These are phyloP conservation scores for Mythimna ferrago DNA, from an alignment of 2,888 invertebrate species.

Conservation along the genomic window DNA sequence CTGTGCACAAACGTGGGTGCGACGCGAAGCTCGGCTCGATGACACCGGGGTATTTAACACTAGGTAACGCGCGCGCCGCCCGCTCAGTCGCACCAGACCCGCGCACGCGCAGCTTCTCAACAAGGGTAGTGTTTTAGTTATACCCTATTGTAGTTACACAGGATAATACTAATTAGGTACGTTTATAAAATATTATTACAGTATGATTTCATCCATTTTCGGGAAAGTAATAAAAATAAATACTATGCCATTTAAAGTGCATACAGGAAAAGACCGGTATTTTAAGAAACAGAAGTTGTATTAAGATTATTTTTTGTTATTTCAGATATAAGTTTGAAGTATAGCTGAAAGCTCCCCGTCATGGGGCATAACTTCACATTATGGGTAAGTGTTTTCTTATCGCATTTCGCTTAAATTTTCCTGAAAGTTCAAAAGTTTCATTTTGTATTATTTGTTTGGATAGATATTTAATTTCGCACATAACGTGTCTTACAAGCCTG, in stretches of 20 bases:
- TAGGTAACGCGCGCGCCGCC: constrained; percentile 80
- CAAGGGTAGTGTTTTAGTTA: constrained; percentile 64
- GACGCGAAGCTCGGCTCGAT: constrained; percentile 81
- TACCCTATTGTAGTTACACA: constrained; percentile 51
- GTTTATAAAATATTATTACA: constrained; percentile 29
- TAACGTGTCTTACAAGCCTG: background rate
- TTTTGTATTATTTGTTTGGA: background rate
- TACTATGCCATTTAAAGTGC: background rate
- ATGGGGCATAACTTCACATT: constrained; percentile 81
- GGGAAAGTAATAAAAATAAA: constrained; percentile 2
- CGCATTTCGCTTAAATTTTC: background rate
- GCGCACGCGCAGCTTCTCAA: constrained; percentile 77
- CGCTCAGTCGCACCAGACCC: constrained; percentile 83
- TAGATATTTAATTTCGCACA: background rate
- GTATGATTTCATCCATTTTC: background rate
- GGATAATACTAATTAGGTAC: constrained; percentile 59
- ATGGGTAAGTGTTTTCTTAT: constrained; percentile 78
- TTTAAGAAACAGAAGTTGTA: constrained; percentile 2
- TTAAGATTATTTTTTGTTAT: constrained; percentile 40
- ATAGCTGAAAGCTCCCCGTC: constrained; percentile 76
- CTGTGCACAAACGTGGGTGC: constrained; percentile 79
- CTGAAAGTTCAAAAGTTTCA: background rate
- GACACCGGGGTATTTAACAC: constrained; percentile 88
- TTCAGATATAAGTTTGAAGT: constrained; percentile 71
- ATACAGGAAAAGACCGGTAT: background rate